Base-by-base conservation (phyloP, 2,797 vertebrate genomes). In the Epinephelus awoara region DNA sequence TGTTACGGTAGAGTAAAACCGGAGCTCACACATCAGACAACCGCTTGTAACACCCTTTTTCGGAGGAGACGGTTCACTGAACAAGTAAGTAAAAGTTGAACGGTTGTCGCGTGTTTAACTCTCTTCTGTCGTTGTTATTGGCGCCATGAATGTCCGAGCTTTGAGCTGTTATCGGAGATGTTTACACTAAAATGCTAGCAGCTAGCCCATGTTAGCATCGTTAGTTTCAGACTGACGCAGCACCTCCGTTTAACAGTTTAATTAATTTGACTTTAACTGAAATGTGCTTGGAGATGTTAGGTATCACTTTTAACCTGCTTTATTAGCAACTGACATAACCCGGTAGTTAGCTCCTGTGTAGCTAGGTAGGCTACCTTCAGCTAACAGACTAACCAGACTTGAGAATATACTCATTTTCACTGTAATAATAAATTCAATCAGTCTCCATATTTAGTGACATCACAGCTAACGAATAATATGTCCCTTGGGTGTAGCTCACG, bases 91-190 rank as follows among this genome's bases (percentile, higher is more conserved):
- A 8, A 5, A 50, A 3, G 10, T 0, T 19, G 2, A 0, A 27
- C 1, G 4, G 3, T 0, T 4, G 38, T 58, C 4, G n/a, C 6
- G 2, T 13, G 40, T 2, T 29, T 14, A 2, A 11, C 25, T 1
- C 1, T 2, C 2, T 10, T 1, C 2, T 56, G 34, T 1, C 2
- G n/a, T 2, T 10, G 7, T 9, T 9, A 2, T 12, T 3, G 7
- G 3, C 6, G 3, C 15, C 3, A 1, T 2, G 9, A 27, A 4
- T 3, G 1, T 17, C 0, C 0, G 27, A 11, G 2, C 0, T 27
- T 38, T 55, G 2, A 61, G 18, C 19, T 2, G 19, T 21, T 55
- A 3, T 10, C 18, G 12, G 19, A 2, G 2, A 1, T 69, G 67
- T 70, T 67, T 21, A 40, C 3, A 27, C 5, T 17, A 0, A 21